Conservation (phyloP, 2,888 invertebrate genomes). For the Calliphora vomitoria region DNA sequence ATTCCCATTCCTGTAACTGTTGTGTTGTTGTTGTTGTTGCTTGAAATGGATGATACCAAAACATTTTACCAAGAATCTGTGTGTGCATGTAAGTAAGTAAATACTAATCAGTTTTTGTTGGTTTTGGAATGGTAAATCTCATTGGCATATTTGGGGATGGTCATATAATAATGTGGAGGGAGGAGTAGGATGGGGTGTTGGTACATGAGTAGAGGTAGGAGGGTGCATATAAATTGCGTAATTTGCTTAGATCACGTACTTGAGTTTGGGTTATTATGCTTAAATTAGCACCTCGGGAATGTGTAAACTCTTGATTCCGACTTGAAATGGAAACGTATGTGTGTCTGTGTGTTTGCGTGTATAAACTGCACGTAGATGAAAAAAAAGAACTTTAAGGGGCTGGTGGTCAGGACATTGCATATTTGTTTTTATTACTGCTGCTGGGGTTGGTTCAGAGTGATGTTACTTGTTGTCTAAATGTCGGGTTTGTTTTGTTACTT, state of each 20-base stretch:
- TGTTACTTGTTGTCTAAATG: background rate
- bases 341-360: slow-evolving; percentile 14
- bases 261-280: slow-evolving; percentile 81
- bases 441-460: slow-evolving; percentile 27
- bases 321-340: slow-evolving; percentile 33
- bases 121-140: slow-evolving; percentile 44
- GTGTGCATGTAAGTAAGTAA: slow-evolving; percentile 42
- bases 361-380: background rate
- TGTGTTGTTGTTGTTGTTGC: slow-evolving; percentile 8
- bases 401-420: slow-evolving; percentile 26
- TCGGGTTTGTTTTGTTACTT: slow-evolving; percentile 68
- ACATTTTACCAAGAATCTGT: slow-evolving; percentile 40
- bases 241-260: slow-evolving; percentile 80
- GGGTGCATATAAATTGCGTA: slow-evolving; percentile 82
- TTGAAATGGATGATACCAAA: slow-evolving; percentile 36
- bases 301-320: slow-evolving; percentile 58
- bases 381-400: background rate
- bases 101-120: slow-evolving; percentile 65
- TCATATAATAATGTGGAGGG: slow-evolving; percentile 21
- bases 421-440: slow-evolving; percentile 44
- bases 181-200: slow-evolving; percentile 63
- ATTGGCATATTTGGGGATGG: slow-evolving; percentile 47
- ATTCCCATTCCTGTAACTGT: background rate
- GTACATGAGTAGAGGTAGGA: background rate
- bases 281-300: slow-evolving; percentile 83